Base-by-base conservation (phyloP, 2,888 invertebrate genomes). In the Ormyrus rosae region DNA sequence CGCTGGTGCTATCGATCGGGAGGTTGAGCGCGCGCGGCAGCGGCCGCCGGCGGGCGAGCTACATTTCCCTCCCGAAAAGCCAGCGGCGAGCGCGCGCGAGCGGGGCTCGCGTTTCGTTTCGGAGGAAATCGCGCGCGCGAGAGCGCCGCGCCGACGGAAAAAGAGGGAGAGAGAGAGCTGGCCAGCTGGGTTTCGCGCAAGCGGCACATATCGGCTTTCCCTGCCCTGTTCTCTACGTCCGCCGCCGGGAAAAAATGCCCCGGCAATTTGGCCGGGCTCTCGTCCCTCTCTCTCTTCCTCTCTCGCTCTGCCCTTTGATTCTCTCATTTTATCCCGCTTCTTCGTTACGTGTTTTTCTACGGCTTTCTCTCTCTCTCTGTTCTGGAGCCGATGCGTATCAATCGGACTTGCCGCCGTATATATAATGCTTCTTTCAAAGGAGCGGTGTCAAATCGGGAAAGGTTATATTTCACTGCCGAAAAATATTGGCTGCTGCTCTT, bases 41-140 rank as follows among this genome's bases (percentile, higher is more conserved):
- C 63, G 58, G 79, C 63, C 79, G 79, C 77, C 19, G 55, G 34
- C 34, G 34, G 4, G 3, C 67, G 61, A 61, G 74, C 69, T 70
- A 74, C 74, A 80, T 75, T 80, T 80, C 64, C 79, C 79, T 74
- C 74, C 75, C 74, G 58, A 75, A 81, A 65, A 71, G 60, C 69
- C 63, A 58, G 34, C 64, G 74, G 48, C 61, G 67, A 50, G 53
- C 46, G 67, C 45, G 46, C 50, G 10, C 8, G 50, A 19, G 50
- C 34, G 34, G 34, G 34, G 34, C 34, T 34, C 34, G 34, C 34
- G 34, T 34, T 34, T 34, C 34, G 34, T 48, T 76, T 63, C 48
- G 46, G 53, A 76, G 76, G 72, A 63, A 73, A 78, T 73, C 73
- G 67, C 56, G 53, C 46, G 67, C n/a, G 46, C 50, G 10, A 6